Percentiles rank a stretch among this genome's conserved stretches.
phyloP scores from a whole-genome alignment of 2,113 vertebrate species.

The Ancistrus triradiatus region DNA sequence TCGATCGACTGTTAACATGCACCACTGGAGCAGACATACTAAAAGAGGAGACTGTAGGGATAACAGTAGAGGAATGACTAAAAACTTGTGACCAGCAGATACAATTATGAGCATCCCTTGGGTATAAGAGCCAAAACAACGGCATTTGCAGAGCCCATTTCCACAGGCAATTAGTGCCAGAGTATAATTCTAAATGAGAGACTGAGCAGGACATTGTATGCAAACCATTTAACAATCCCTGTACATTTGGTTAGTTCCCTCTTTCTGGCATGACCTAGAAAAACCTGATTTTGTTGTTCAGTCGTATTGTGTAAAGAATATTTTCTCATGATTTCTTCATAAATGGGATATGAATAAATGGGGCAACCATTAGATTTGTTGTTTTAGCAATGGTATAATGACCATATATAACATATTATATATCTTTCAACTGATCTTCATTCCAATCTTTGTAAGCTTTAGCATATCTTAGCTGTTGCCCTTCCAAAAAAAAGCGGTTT shows the following conservation, averaged over 20 bases:
- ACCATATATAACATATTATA: too few species aligned
- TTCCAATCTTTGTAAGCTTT: too few species aligned
- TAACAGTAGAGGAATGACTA: conserved; percentile 33
- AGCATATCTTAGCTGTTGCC: too few species aligned
- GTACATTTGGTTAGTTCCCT: conserved; percentile 6
- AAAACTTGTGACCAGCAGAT: conserved; percentile 30
- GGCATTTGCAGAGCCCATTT: conserved; percentile 28
- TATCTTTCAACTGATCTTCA: too few species aligned
- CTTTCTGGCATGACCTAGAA: conserved; percentile 16
- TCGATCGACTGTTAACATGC: background rate
- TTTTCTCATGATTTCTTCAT: conserved; percentile 6
- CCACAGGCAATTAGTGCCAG: conserved; percentile 22
- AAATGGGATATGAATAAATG: too few species aligned
- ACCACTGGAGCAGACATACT: conserved; percentile 15
- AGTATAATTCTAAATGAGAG: conserved; percentile 14
- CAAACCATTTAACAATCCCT: conserved; percentile 28
- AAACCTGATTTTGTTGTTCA: conserved; percentile 36
- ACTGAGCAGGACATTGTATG: conserved; percentile 15
- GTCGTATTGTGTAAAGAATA: conserved; percentile 9
- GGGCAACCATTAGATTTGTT: too few species aligned
- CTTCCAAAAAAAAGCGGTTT: too few species aligned
- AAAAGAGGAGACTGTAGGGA: conserved; percentile 24
- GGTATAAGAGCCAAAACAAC: conserved; percentile 24
- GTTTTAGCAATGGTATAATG: conserved; percentile 11
- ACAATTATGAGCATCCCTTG: conserved; percentile 43